Evolutionary conservation across 2,888 invertebrate genomes (phyloP).

Genomic region (Harpalus rubripes): DNA sequence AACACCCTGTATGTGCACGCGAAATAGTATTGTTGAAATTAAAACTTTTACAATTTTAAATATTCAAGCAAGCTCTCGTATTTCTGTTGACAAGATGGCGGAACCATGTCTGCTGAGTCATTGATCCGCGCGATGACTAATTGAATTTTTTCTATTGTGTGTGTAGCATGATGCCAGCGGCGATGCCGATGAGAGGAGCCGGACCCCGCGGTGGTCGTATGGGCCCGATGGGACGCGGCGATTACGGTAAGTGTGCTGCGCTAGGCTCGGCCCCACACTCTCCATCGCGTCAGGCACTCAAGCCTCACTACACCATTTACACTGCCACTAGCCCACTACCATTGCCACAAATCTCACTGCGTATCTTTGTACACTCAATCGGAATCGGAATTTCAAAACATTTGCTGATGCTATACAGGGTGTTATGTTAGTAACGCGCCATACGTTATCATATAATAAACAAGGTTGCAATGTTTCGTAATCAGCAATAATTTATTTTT

Average conservation of each 20-base stretch:
- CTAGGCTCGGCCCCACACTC: conserved; percentile 32
- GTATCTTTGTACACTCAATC: conserved; percentile 28
- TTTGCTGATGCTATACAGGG: not conserved
- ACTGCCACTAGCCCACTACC: conserved; percentile 3
- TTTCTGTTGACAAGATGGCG: no score
- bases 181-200: conserved; percentile 82
- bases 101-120: no score
- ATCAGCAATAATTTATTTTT: no score
- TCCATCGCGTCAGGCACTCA: conserved; percentile 38
- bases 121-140: not conserved
- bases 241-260: conserved; percentile 88
- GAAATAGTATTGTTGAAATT: no score
- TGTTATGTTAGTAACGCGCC: no score
- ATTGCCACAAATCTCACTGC: not conserved
- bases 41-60: no score
- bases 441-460: no score
- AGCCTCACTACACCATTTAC: conserved; percentile 27
- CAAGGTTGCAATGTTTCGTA: no score
- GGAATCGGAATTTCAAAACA: conserved; percentile 3
- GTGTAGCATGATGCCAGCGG: conserved; percentile 82
- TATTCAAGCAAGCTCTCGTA: no score
- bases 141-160: conserved; percentile 62
- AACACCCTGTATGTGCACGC: no score
- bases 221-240: conserved; percentile 89
- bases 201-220: conserved; percentile 81